Conservation (phyloP, 2,797 vertebrate genomes). For the Syngnathus acus region DNA sequence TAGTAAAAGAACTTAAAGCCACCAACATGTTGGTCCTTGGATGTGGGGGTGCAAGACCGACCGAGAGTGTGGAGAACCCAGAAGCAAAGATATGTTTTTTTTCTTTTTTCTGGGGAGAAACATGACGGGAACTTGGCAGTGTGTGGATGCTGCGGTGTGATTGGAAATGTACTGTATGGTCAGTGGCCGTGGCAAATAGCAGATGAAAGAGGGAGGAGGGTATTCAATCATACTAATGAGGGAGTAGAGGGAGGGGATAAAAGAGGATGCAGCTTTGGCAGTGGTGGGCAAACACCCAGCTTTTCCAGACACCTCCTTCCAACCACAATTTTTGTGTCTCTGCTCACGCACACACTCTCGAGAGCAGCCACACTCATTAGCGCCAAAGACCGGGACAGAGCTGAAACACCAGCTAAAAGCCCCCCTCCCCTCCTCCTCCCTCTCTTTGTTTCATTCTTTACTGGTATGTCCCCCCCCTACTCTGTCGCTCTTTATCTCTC, state of each 20-base stretch:
- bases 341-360: slow-evolving; percentile 8
- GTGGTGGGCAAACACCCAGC: slow-evolving; percentile 35
- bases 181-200: slow-evolving; percentile 62
- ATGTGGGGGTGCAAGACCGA: slow-evolving; percentile 40
- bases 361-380: slow-evolving; percentile 67
- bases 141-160: slow-evolving; percentile 17
- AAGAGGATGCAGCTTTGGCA: slow-evolving; percentile 20
- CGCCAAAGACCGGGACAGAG: slow-evolving; percentile 60
- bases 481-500: slow-evolving; percentile 9
- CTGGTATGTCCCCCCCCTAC: slow-evolving; percentile 11
- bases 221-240: slow-evolving; percentile 66
- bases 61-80: slow-evolving; percentile 27
- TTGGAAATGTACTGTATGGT: slow-evolving; percentile 47
- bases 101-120: slow-evolving; percentile 27
- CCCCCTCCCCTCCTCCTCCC: slow-evolving; percentile 24
- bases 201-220: slow-evolving; percentile 40
- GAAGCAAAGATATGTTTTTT: slow-evolving; percentile 16
- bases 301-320: slow-evolving; percentile 15
- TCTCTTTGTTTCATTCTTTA: slow-evolving; percentile 20
- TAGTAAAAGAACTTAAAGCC: slow-evolving; percentile 38
- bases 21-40: slow-evolving; percentile 36
- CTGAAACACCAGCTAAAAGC: slow-evolving; percentile 40
- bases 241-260: slow-evolving; percentile 23
- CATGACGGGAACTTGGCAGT: slow-evolving; percentile 22
- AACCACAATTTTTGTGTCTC: slow-evolving; percentile 18